Conservation (phyloP, 2,888 invertebrate genomes). For the Apamea epomidion region DNA sequence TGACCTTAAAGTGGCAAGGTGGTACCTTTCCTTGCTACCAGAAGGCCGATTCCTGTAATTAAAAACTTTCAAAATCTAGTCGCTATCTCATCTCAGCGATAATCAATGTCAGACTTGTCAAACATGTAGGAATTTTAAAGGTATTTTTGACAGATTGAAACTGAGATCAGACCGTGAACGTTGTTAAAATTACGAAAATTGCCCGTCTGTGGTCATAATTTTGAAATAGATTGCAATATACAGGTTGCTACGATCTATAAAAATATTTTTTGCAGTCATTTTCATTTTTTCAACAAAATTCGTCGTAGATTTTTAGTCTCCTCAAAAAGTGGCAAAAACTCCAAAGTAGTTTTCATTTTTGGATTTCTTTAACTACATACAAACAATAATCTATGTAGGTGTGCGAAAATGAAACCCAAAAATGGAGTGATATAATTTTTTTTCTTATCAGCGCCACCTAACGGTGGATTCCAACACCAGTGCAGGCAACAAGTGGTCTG, state of each 20-base stretch:
- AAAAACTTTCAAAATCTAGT: too few species aligned
- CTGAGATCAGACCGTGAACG: too few species aligned
- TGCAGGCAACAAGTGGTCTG: slow-evolving; percentile 23
- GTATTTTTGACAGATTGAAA: too few species aligned
- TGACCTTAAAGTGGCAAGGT: slow-evolving; percentile 18
- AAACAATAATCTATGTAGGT: neutral
- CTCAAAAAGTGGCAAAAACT: neutral
- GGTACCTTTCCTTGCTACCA: neutral
- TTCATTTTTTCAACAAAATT: neutral
- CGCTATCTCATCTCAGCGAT: too few species aligned
- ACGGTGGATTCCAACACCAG: neutral
- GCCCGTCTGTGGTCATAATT: neutral
- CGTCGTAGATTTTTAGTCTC: neutral
- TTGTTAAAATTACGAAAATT: neutral
- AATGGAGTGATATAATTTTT: neutral
- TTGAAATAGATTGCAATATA: neutral
- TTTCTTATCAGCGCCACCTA: slow-evolving; percentile 42
- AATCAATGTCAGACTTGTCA: too few species aligned
- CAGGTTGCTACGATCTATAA: too few species aligned
- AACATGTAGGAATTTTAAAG: too few species aligned
- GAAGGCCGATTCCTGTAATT: too few species aligned
- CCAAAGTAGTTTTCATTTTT: neutral
- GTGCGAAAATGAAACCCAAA: neutral
- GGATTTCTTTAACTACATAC: neutral
- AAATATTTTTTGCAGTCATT: neutral